Evolutionary conservation across 2,113 vertebrate species (phyloP).

Genomic region (Alectura lathami): DNA sequence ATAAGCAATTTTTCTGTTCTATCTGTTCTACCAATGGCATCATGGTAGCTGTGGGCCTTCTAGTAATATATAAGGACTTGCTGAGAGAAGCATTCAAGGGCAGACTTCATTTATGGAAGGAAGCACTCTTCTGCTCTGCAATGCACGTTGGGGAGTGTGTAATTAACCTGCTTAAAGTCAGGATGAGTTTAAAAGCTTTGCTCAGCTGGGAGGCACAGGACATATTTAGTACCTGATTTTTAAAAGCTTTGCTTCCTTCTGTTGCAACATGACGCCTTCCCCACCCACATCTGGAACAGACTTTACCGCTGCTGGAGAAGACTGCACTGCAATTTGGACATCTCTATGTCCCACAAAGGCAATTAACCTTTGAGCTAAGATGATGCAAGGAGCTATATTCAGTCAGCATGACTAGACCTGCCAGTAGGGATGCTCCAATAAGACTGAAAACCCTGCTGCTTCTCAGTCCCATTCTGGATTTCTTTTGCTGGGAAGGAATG

Average conservation of each 20-base stretch:
- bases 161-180: background rate
- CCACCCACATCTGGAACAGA: background rate
- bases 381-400: background rate
- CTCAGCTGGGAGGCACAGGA: background rate
- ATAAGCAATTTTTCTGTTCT: background rate
- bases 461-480: background rate
- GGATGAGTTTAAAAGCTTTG: background rate
- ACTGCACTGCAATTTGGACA: fast-evolving
- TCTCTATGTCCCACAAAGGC: background rate
- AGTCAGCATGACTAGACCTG: background rate
- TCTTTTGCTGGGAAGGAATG: background rate
- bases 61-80: background rate
- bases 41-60: background rate
- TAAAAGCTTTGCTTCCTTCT: background rate
- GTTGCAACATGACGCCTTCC: fast-evolving
- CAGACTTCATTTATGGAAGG: background rate
- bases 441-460: background rate
- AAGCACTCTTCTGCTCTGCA: background rate
- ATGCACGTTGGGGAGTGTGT: fast-evolving
- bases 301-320: background rate
- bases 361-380: background rate
- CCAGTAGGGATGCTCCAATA: background rate
- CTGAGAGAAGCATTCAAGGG: background rate
- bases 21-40: background rate
- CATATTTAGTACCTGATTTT: background rate